Base-by-base conservation (phyloP, 1,140 invertebrate genomes). In the Coenobita brevimanus region DNA sequence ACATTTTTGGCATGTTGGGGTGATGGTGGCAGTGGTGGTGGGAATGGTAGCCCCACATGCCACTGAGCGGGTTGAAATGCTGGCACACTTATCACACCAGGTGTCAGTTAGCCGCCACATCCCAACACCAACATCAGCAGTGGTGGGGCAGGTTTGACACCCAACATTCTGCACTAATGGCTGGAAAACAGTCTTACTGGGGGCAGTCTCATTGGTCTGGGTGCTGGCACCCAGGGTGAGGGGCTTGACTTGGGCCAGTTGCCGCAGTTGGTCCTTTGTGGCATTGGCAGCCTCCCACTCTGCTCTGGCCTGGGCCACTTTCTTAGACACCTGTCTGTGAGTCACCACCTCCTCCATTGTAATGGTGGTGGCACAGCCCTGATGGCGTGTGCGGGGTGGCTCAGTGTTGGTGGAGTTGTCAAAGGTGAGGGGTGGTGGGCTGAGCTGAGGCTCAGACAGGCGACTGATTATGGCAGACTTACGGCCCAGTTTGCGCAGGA, bases 51-150 rank as follows among this genome's bases (percentile, higher is more conserved):
- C 76, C 41, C 93, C 93, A n/a, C 93, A 92, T 75, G 91, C 93
- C 10, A 94, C 91, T 50, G 90, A 92, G n/a, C 90, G 91, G 83
- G 93, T 94, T 41, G 86, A 85, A 0, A 92, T 90, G 21, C 91
- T 92, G 13, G 50, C 30, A 91, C 94, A 95, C 91, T 93, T 94
- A 17, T 93, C 92, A 91, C 94, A 95, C 17, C 93, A 89, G 33
- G 92, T 91, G 81, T 93, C 93, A 62, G 91, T 91, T 27, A 94
- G 91, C 3, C 91, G 93, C 81, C 93, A 92, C 1, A 27, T 92
- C 3, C 94, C 94, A 85, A 92, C 91, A 71, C 93, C 94, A 50
- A 93, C 91, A 71, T 92, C 92, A 60, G 92, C 92, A 10, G 91
- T 91, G 92, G 91, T 3, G 91, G 92, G 73, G 92, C 92, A 30